phyloP scores from a whole-genome alignment of 2,888 invertebrate genomes.

The Leptinotarsa haldemani region DNA sequence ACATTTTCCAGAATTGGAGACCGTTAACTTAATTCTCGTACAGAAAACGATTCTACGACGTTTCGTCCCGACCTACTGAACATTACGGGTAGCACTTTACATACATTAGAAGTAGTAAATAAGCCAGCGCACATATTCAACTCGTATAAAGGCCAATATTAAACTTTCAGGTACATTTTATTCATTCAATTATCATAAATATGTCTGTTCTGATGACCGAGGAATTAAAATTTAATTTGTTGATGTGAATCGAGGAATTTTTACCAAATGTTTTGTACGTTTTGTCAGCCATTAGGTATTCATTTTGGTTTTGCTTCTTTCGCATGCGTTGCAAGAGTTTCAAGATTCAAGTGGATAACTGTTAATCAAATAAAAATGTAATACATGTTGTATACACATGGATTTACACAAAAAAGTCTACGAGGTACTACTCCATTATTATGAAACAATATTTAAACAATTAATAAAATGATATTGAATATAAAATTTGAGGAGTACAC shows the following conservation, averaged over 20 bases:
- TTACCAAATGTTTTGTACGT: conserved; percentile 36
- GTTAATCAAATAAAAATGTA: too few species aligned
- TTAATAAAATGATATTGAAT: too few species aligned
- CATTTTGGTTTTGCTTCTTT: not conserved
- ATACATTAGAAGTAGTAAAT: conserved; percentile 64
- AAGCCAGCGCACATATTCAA: conserved; percentile 56
- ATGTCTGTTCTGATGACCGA: conserved; percentile 61
- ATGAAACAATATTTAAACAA: too few species aligned
- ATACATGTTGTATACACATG: too few species aligned
- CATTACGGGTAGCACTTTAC: conserved; percentile 61
- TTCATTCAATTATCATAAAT: conserved; percentile 66
- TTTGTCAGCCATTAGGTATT: conserved; percentile 12
- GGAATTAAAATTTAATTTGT: conserved; percentile 64
- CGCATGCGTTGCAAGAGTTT: not conserved
- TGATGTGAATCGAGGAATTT: conserved; percentile 59
- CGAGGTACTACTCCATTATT: too few species aligned
- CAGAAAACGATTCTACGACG: conserved; percentile 8
- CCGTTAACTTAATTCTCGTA: conserved; percentile 24
- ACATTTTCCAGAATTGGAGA: conserved; percentile 38
- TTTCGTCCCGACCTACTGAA: conserved; percentile 42
- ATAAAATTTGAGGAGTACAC: too few species aligned
- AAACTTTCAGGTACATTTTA: conserved; percentile 64
- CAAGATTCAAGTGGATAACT: not conserved
- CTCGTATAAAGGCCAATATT: conserved; percentile 62
- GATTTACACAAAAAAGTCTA: too few species aligned